Percentiles rank a stretch among this genome's conserved stretches.
phyloP scores from a whole-genome alignment of 1,140 invertebrate species.

The Heliconius congener region DNA sequence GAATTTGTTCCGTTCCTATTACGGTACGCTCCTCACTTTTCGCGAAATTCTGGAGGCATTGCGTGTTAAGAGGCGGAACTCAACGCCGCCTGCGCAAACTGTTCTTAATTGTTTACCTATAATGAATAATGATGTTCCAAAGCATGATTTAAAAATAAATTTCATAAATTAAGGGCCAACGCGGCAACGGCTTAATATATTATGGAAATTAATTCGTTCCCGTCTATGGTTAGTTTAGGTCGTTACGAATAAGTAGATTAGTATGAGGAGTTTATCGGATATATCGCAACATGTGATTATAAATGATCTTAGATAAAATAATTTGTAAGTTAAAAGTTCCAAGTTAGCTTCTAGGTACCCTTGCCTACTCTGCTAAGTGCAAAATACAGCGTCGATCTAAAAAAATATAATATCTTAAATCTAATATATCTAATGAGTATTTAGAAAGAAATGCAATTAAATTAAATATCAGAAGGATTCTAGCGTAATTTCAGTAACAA shows the following conservation, averaged over 20 bases:
- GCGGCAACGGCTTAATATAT: not conserved
- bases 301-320: not conserved
- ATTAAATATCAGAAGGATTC: not conserved
- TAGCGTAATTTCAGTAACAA: not conserved
- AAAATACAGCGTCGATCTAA: too few species aligned
- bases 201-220: slow-evolving; percentile 2
- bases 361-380: too few species aligned
- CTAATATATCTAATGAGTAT: too few species aligned
- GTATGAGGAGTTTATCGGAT: slow-evolving; percentile 6
- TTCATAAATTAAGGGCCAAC: not conserved
- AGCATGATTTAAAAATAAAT: not conserved
- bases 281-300: slow-evolving; percentile 7
- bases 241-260: slow-evolving; percentile 8
- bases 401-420: too few species aligned
- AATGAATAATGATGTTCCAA: not conserved
- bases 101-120: not conserved
- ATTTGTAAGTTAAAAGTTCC: not conserved
- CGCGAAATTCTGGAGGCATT: too few species aligned
- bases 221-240: slow-evolving; percentile 13
- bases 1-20: too few species aligned
- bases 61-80: too few species aligned
- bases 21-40: too few species aligned
- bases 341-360: too few species aligned
- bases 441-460: not conserved
- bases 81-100: not conserved